Base-by-base conservation (phyloP, 1,140 invertebrate genomes). In the Lysiphlebus fabarum region DNA sequence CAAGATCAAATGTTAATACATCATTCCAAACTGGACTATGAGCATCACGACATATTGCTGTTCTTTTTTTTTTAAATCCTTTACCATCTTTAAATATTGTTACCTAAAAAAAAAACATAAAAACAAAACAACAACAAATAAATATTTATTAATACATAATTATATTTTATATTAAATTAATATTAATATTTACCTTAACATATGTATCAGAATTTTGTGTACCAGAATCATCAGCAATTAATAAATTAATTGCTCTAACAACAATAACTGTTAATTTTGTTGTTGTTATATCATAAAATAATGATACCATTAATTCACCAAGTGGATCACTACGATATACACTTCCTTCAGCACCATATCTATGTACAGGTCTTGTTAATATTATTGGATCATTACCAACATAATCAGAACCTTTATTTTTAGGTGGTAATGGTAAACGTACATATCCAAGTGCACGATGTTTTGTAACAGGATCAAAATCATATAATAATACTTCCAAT, bases 11-110 rank as follows among this genome's bases (percentile, higher is more conserved):
- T 12, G 89, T 88, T 61, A 95, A 79, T 0, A 90, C 91, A 69
- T 94, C 92, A 72, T 94, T 94, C 76, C 92, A 94, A 0, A 93
- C 89, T 0, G 92, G 91, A 75, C 86, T 90, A 0, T 91, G 82
- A 0, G 89, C 92, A 65, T 92, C 92, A 62, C 91, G 85, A 68
- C 91, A 89, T 0, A 94, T 89, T 36, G 89, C 88, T 0, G 93
- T 94, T 78, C 94, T 95, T 76, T 93, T 95, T 77, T 94, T 94
- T 80, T 94, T 95, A 60, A 87, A 82, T 62, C 83, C 82, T 70
- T 88, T 88, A 12, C 87, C 87, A 70, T 91, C 89, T 33, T 89
- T 87, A 12, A 90, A 82, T 0, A 93, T 79, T 64, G 87, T 87
- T 7, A 93, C 71, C 73, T 75, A 48, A 6, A 60, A 61, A 41